Base-by-base conservation (phyloP, 2,113 vertebrate species). In the Carassius gibelio region DNA sequence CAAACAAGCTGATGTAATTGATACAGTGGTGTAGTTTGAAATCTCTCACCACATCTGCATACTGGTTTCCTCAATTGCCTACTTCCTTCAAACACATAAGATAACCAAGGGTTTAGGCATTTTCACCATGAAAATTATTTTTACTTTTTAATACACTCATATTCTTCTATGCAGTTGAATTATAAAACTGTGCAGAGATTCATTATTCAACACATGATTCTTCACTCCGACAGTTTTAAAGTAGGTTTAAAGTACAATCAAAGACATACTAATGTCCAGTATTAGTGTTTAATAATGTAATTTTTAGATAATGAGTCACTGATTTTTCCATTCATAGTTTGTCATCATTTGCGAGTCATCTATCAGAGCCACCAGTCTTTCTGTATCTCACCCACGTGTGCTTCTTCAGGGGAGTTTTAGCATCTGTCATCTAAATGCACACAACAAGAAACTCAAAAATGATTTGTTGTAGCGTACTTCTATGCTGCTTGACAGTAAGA, bases 1-100 rank as follows among this genome's bases (percentile, higher is more conserved):
- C 21, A 74, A 74, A 23, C 38, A 74, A 74, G 71, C 71, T 74
- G 26, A 74, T 48, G 71, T 3, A 75, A 75, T 48, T 48, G n/a
- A 75, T 75, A 48, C 71, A 74, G 10, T 1, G 42, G 21, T 14
- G 42, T 26, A 50, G 48, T 75, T 48, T 75, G 71, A 75, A 75
- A 75, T 75, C 42, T 75, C 71, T 26, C 71, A 0, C 21, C 5
- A 8, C 42, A 48, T 75, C 48, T 75, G 42, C 42, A 75, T 26
- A 50, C 71, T 74, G 23, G 71, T 23, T 42, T 74, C 36, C 6
- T n/a, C 21, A 8, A 74, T 45, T 3, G 7, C 17, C 68, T 71
- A 8, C 68, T 71, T 21, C 15, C 68, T 38, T 38, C 17, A 71
- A 42, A 42, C 68, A 74, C 38, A 45, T 6, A 5, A 48, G 21